These are phyloP conservation scores for Chydorus sphaericus DNA, from an alignment of 2,888 invertebrate species.

Conservation along the genomic window DNA sequence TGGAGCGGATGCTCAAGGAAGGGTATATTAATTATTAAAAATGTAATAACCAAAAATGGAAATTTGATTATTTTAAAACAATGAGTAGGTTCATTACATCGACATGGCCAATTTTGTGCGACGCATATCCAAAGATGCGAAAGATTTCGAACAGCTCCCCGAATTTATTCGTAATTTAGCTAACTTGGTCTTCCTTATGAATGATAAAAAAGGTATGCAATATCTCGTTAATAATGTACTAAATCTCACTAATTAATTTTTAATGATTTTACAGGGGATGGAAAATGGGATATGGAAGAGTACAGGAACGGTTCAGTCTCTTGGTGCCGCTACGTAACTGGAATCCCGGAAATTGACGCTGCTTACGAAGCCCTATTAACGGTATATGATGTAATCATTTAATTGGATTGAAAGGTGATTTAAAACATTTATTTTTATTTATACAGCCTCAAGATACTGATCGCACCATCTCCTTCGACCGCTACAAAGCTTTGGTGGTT, in stretches of 20 bases:
- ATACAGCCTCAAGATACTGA: not conserved
- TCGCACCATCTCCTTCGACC: slow-evolving; percentile 9
- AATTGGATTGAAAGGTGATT: not conserved
- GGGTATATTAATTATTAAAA: not conserved
- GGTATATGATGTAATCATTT: not conserved
- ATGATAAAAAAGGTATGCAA: slow-evolving; percentile 10
- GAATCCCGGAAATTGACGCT: slow-evolving; percentile 6
- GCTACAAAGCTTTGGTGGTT: slow-evolving; percentile 12
- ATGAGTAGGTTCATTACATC: slow-evolving; percentile 12
- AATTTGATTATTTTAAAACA: no score
- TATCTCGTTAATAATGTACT: not conserved
- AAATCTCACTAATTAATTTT: not conserved
- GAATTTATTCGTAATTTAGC: slow-evolving; percentile 13
- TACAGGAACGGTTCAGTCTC: slow-evolving; percentile 11
- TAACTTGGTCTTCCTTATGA: slow-evolving; percentile 13
- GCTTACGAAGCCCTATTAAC: slow-evolving; percentile 6
- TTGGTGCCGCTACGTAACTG: slow-evolving; percentile 13
- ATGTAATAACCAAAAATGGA: not conserved
- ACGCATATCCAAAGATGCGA: slow-evolving; percentile 10
- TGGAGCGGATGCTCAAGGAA: slow-evolving; percentile 11
- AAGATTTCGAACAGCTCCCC: slow-evolving; percentile 11
- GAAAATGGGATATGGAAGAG: slow-evolving; percentile 14
- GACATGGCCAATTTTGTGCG: slow-evolving; percentile 12
- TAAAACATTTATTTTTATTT: not conserved
- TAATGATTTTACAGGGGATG: slow-evolving; percentile 6